Conservation (phyloP, 1,140 invertebrate species). For the Hyles vespertilio region DNA sequence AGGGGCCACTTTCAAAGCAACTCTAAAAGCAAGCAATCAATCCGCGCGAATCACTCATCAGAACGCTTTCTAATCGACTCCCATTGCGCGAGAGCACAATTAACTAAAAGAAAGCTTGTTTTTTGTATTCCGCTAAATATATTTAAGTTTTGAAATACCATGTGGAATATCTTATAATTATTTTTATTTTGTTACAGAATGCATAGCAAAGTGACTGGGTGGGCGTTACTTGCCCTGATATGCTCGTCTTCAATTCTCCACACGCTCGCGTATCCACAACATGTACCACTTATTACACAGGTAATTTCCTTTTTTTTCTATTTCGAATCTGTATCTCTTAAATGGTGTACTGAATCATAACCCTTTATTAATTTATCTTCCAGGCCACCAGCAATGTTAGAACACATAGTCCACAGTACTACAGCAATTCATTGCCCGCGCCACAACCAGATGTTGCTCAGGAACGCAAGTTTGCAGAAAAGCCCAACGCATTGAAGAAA, state of each 20-base stretch:
- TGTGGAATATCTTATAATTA: no score
- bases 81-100: slow-evolving; percentile 42
- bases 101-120: slow-evolving; percentile 33
- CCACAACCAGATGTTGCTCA: slow-evolving; percentile 53
- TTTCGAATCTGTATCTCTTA: not conserved
- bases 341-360: no score
- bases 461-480: slow-evolving; percentile 89
- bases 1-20: slow-evolving; percentile 63
- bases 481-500: slow-evolving; percentile 91
- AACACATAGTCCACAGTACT: slow-evolving; percentile 75
- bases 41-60: slow-evolving; percentile 63
- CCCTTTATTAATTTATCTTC: slow-evolving; percentile 21
- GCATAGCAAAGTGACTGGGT: slow-evolving; percentile 72
- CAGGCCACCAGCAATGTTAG: slow-evolving; percentile 68
- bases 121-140: slow-evolving; percentile 7
- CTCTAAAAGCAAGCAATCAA: slow-evolving; percentile 58
- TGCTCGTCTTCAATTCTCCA: slow-evolving; percentile 74
- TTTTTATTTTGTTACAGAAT: slow-evolving; percentile 44
- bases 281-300: slow-evolving; percentile 67
- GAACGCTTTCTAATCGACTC: slow-evolving; percentile 67
- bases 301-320: slow-evolving; percentile 28
- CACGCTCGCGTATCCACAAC: slow-evolving; percentile 76
- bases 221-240: slow-evolving; percentile 74
- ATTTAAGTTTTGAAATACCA: not conserved
- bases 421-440: slow-evolving; percentile 57